phyloP scores from a whole-genome alignment of 2,797 vertebrate species.

The Eulemur rubriventer region DNA sequence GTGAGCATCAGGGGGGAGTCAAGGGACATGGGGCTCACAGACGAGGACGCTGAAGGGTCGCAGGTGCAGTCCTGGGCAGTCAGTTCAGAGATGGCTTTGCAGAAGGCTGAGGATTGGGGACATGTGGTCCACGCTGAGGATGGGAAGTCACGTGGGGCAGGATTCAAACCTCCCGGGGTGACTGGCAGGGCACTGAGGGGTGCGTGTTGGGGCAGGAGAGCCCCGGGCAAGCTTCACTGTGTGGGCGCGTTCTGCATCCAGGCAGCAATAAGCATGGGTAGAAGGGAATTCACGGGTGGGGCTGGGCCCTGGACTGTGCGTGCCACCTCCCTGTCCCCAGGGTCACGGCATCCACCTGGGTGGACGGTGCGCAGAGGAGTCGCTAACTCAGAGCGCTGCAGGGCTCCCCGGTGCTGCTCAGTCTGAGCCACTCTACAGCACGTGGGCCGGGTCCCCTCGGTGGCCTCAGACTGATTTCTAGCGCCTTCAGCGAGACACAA shows the following conservation, averaged over 20 bases:
- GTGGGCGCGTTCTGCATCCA: rapidly evolving
- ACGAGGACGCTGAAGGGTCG: rapidly evolving
- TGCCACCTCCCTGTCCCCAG: background rate
- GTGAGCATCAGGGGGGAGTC: background rate
- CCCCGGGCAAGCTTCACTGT: rapidly evolving
- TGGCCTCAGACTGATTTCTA: rapidly evolving
- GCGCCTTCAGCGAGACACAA: rapidly evolving
- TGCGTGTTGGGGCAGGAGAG: rapidly evolving
- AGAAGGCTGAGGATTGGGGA: background rate
- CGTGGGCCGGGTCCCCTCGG: rapidly evolving
- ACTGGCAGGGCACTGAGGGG: background rate
- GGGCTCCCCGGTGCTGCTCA: rapidly evolving
- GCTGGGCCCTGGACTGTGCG: rapidly evolving
- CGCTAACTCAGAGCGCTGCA: rapidly evolving
- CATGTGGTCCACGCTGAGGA: background rate
- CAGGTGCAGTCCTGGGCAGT: rapidly evolving
- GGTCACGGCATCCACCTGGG: background rate
- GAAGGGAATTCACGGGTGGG: rapidly evolving
- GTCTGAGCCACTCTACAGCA: background rate
- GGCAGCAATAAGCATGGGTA: rapidly evolving
- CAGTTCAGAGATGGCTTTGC: background rate
- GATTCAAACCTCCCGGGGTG: rapidly evolving
- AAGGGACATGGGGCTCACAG: no score
- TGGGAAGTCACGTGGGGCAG: no score
- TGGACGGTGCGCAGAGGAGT: rapidly evolving